A percentile compares a stretch with the other conserved stretches of the same genome.
phyloP scores from a whole-genome alignment of 2,113 vertebrate species.

The Thamnaconus septentrionalis region DNA sequence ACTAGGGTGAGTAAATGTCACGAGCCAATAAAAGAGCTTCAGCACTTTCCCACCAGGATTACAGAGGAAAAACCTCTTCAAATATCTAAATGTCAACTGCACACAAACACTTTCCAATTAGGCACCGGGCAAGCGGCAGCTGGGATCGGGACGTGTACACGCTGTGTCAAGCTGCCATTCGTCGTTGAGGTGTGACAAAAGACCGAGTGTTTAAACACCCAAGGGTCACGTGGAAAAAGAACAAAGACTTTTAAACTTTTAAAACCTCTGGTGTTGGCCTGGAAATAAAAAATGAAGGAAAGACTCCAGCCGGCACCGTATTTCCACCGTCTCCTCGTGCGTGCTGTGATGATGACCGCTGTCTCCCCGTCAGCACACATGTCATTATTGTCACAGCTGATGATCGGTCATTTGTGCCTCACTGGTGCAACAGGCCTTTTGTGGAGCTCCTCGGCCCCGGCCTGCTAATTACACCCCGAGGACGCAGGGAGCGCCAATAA shows the following conservation, averaged over 20 bases:
- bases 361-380: conserved; percentile 47
- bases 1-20: conserved; percentile 63
- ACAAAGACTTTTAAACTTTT: too few relatives aligned
- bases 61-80: conserved; percentile 64
- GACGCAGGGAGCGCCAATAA: conserved; percentile 47
- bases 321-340: conserved; percentile 25
- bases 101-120: conserved; percentile 80
- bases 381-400: conserved; percentile 58
- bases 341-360: conserved; percentile 36
- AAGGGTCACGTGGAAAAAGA: background rate
- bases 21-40: conserved; percentile 47
- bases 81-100: conserved; percentile 80
- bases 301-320: conserved; percentile 15
- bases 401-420: conserved; percentile 68
- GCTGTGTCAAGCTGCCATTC: conserved; percentile 51
- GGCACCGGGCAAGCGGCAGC: conserved; percentile 44
- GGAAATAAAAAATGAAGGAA: conserved; percentile 27
- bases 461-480: conserved; percentile 72
- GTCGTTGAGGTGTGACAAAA: conserved; percentile 22
- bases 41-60: conserved; percentile 58
- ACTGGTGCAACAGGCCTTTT: conserved; percentile 51
- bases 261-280: background rate
- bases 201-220: too few relatives aligned
- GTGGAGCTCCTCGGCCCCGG: conserved; percentile 52
- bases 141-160: conserved; percentile 51